Percentiles rank a stretch among this genome's conserved stretches.
These are phyloP conservation scores for Ophraella communa DNA, from an alignment of 2,888 invertebrate genomes.

Conservation along the genomic window DNA sequence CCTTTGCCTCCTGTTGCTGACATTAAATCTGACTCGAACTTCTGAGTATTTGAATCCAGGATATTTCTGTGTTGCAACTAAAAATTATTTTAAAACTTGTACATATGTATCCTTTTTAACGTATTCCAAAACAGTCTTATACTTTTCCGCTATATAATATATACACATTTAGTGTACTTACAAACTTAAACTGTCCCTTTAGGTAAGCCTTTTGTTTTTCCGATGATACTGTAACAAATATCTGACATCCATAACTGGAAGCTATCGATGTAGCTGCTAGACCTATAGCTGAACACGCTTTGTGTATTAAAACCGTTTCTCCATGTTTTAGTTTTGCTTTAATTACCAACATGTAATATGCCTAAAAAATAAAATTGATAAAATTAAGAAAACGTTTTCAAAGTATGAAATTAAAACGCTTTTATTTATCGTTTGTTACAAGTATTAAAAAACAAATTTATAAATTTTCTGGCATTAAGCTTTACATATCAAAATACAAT, in stretches of 20 bases:
- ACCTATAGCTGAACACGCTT: conserved; percentile 72
- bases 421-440: too few species aligned
- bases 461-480: too few species aligned
- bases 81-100: conserved; percentile 5
- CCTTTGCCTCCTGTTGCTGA: conserved; percentile 83
- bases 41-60: conserved; percentile 62
- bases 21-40: conserved; percentile 85
- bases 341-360: conserved; percentile 58
- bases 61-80: conserved; percentile 54
- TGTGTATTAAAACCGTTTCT: conserved; percentile 64
- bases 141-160: background rate
- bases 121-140: background rate
- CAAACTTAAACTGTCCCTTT: conserved; percentile 51
- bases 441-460: too few species aligned
- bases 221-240: conserved; percentile 70
- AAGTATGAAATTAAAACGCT: too few species aligned
- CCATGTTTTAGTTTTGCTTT: conserved; percentile 51
- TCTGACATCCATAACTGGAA: conserved; percentile 64
- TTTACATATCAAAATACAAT: too few species aligned
- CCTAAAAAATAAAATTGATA: conserved; percentile 51
- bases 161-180: conserved; percentile 42
- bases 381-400: too few species aligned
- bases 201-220: conserved; percentile 52
- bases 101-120: background rate
- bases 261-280: conserved; percentile 74